Percentiles rank a stretch among this genome's conserved stretches.
Evolutionary conservation across 2,888 invertebrate genomes (phyloP).

Genomic region (Rhodophaea formosa): DNA sequence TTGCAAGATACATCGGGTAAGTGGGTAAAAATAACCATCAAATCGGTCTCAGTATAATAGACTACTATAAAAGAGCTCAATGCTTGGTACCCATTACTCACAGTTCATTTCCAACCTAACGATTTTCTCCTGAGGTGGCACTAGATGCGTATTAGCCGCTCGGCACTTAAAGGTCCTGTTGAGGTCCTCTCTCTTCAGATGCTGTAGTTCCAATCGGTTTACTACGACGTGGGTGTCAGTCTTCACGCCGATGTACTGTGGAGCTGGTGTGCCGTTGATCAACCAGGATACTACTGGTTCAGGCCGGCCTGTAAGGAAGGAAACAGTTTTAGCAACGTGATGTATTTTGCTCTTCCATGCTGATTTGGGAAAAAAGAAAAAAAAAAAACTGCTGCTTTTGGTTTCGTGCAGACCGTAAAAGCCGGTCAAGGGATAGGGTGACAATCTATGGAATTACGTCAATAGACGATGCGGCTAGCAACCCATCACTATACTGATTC

Average conservation of each 20-base stretch:
- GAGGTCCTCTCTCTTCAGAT: slow-evolving; percentile 87
- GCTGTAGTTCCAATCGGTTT: slow-evolving; percentile 87
- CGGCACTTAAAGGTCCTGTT: slow-evolving; percentile 93
- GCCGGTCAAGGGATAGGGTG: too few species aligned
- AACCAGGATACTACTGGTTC: slow-evolving; percentile 91
- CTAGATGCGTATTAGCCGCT: slow-evolving; percentile 92
- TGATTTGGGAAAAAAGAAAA: too few species aligned
- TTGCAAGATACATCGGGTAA: too few species aligned
- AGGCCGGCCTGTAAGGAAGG: slow-evolving; percentile 84
- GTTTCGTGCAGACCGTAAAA: too few species aligned
- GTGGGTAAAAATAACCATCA: too few species aligned
- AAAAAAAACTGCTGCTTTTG: too few species aligned
- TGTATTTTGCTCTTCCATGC: too few species aligned
- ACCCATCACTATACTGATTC: too few species aligned
- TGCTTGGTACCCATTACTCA: slow-evolving; percentile 67
- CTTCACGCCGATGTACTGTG: slow-evolving; percentile 85
- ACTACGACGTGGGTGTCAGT: slow-evolving; percentile 88
- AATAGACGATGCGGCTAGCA: too few species aligned
- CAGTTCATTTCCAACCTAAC: slow-evolving; percentile 90
- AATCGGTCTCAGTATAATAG: too few species aligned
- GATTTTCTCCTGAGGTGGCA: slow-evolving; percentile 89
- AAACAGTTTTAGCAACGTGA: slow-evolving; percentile 1
- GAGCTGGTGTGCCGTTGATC: slow-evolving; percentile 85
- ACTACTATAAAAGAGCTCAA: too few species aligned
- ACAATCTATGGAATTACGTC: too few species aligned